phyloP scores from a whole-genome alignment of 2,888 invertebrate genomes.

The Cantharis flavilabris region DNA sequence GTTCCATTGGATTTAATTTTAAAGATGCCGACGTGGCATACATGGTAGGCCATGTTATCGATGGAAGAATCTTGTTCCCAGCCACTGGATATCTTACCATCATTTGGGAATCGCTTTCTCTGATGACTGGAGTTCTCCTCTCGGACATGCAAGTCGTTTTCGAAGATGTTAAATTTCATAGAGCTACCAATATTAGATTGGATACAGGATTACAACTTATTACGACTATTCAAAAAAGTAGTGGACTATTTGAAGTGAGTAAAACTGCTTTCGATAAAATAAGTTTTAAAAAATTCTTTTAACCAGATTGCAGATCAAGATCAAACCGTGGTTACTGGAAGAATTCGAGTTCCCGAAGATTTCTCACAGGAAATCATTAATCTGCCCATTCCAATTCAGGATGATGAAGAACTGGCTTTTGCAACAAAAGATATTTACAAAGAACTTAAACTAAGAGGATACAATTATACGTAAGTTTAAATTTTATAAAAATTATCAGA shows the following conservation, averaged over 20 bases:
- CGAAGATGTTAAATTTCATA: constrained; percentile 63
- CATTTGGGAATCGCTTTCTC: constrained; percentile 61
- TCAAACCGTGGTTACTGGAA: not conserved
- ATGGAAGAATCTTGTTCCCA: constrained; percentile 61
- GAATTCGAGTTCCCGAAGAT: not conserved
- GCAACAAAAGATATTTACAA: constrained; percentile 47
- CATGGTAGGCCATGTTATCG: constrained; percentile 80
- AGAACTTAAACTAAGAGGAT: constrained; percentile 71
- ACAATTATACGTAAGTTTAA: constrained; percentile 54
- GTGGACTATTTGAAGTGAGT: constrained; percentile 45
- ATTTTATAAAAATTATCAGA: not conserved
- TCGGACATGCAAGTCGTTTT: constrained; percentile 61
- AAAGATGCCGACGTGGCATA: constrained; percentile 71
- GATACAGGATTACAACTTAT: constrained; percentile 43
- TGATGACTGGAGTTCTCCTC: constrained; percentile 48
- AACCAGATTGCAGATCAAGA: not conserved
- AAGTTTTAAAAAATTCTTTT: not conserved
- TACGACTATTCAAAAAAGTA: constrained; percentile 40
- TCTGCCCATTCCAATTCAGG: not conserved
- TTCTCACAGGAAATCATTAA: not conserved
- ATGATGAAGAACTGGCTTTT: not conserved
- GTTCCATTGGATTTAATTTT: constrained; percentile 63
- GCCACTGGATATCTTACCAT: constrained; percentile 63
- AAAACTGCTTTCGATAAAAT: not conserved
- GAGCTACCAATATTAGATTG: constrained; percentile 61